A percentile compares a stretch with the other conserved stretches of the same genome.
phyloP scores from a whole-genome alignment of 2,797 vertebrate genomes.

The Falco cherrug region DNA sequence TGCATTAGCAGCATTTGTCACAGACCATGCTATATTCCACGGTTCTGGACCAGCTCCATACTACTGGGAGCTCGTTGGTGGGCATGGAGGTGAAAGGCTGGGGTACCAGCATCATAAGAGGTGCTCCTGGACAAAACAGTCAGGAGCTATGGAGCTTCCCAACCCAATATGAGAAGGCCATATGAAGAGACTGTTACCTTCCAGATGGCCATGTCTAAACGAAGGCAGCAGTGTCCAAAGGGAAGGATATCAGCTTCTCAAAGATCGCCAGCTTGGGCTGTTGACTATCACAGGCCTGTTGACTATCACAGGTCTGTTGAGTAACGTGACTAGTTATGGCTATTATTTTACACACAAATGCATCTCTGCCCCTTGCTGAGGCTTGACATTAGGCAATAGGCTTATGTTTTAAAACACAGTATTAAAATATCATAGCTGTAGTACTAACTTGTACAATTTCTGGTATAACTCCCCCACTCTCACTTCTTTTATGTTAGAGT shows the following conservation, averaged over 20 bases:
- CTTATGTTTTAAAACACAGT: conserved; percentile 34
- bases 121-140: neutral
- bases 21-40: neutral
- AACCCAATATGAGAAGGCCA: neutral
- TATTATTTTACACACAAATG: neutral
- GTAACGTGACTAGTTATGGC: neutral
- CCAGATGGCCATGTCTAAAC: neutral
- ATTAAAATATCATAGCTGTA: conserved; percentile 27
- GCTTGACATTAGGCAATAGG: conserved; percentile 14
- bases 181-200: neutral
- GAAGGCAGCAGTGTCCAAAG: neutral
- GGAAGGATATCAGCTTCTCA: neutral
- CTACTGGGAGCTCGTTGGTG: neutral
- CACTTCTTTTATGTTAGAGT: neutral
- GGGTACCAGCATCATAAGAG: accelerated
- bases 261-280: neutral
- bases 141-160: neutral
- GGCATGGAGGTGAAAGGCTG: neutral
- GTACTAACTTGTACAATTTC: neutral
- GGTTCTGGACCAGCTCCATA: accelerated
- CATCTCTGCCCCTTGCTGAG: neutral
- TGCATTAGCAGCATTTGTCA: neutral
- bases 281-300: neutral
- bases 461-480: neutral
- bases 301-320: neutral